Conservation (phyloP, 2,888 invertebrate genomes). For the Habroteleia sp. region DNA sequence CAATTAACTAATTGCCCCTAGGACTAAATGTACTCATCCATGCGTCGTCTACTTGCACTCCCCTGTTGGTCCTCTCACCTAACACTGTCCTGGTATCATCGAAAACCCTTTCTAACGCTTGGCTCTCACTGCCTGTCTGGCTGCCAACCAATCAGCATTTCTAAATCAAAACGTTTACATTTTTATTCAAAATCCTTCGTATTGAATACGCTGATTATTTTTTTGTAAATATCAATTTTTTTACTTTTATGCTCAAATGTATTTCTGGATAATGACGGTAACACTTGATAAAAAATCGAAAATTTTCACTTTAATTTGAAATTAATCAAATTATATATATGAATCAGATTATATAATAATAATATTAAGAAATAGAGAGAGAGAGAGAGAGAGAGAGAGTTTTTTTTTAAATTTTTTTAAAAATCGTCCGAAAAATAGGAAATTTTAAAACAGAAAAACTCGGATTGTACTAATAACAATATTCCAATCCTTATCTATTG, state of each 20-base stretch:
- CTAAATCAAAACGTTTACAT: conserved; percentile 39
- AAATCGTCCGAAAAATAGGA: too few relatives aligned
- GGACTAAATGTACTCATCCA: conserved; percentile 61
- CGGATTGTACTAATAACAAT: too few relatives aligned
- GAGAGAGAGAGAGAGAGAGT: too few relatives aligned
- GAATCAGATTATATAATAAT: too few relatives aligned
- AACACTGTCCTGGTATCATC: conserved; percentile 52
- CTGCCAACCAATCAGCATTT: conserved; percentile 51
- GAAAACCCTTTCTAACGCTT: conserved; percentile 60
- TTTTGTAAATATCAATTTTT: not conserved
- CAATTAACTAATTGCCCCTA: conserved; percentile 80
- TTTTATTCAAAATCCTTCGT: conserved; percentile 30
- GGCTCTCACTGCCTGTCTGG: conserved; percentile 45
- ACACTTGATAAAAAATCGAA: too few relatives aligned
- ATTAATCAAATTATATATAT: too few relatives aligned
- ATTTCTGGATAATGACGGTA: not conserved
- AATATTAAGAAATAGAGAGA: too few relatives aligned
- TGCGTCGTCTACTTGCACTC: conserved; percentile 62
- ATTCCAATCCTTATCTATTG: too few relatives aligned
- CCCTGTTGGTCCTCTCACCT: conserved; percentile 46
- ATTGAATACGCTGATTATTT: conserved; percentile 1
- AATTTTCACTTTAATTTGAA: too few relatives aligned
- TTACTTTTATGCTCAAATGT: not conserved
- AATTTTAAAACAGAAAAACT: too few relatives aligned
- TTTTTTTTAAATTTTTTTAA: too few relatives aligned